phyloP scores from a whole-genome alignment of 2,888 invertebrate species.

The Trissolcus brochymenae region DNA sequence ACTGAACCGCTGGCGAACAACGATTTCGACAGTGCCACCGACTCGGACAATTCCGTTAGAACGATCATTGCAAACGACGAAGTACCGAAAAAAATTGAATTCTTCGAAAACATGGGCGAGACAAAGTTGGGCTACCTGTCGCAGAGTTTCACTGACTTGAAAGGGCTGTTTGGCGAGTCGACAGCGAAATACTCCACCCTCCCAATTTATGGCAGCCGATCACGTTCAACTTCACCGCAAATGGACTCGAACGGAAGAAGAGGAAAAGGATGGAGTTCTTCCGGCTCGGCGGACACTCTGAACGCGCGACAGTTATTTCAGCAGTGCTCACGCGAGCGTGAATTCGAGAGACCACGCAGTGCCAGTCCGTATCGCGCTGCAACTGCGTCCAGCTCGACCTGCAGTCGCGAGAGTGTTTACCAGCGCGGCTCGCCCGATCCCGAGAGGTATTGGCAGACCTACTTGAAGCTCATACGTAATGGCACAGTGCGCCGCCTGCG shows the following conservation, averaged over 20 bases:
- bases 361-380: slow-evolving; percentile 74
- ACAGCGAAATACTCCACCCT: slow-evolving; percentile 80
- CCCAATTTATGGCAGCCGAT: slow-evolving; percentile 68
- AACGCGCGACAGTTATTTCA: slow-evolving; percentile 69
- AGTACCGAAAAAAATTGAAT: slow-evolving; percentile 86
- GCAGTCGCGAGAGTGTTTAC: slow-evolving; percentile 82
- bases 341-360: slow-evolving; percentile 70
- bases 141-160: slow-evolving; percentile 85
- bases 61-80: slow-evolving; percentile 83
- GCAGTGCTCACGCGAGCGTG: slow-evolving; percentile 77
- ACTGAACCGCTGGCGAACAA: slow-evolving; percentile 74
- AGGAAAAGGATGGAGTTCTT: slow-evolving; percentile 65
- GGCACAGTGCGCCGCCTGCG: slow-evolving; percentile 88
- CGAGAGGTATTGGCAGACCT: slow-evolving; percentile 83
- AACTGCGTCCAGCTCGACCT: slow-evolving; percentile 75
- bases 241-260: slow-evolving; percentile 54
- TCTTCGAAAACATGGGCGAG: slow-evolving; percentile 84
- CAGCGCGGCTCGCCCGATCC: slow-evolving; percentile 86
- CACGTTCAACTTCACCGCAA: slow-evolving; percentile 59
- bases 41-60: slow-evolving; percentile 84
- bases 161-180: slow-evolving; percentile 89
- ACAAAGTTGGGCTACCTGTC: slow-evolving; percentile 75
- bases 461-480: slow-evolving; percentile 83
- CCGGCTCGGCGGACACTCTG: slow-evolving; percentile 66
- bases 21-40: slow-evolving; percentile 82